A percentile compares a stretch with the other conserved stretches of the same genome.
These are phyloP conservation scores for Tachypleus tridentatus DNA, from an alignment of 1,140 invertebrate species.

Conservation along the genomic window DNA sequence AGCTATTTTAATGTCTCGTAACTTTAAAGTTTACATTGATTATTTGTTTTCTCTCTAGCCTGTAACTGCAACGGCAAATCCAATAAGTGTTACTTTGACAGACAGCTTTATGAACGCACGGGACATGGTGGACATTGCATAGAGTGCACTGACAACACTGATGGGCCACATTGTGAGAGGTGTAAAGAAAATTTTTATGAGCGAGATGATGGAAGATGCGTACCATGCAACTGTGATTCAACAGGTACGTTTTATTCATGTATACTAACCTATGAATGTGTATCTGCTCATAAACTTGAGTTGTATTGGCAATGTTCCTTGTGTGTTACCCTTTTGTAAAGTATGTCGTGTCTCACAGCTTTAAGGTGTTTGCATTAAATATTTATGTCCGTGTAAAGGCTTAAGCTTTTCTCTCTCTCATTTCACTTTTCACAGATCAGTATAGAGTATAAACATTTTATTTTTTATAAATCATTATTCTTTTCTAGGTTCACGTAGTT, in stretches of 20 bases:
- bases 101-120: conserved; percentile 71
- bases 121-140: conserved; percentile 95
- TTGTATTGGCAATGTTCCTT: no score
- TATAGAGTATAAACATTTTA: no score
- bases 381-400: no score
- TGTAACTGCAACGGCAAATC: conserved; percentile 96
- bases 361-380: no score
- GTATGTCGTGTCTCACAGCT: no score
- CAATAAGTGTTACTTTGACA: conserved; percentile 88
- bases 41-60: conserved; percentile 46
- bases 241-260: conserved; percentile 45
- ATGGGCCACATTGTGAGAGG: conserved; percentile 86
- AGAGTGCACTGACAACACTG: conserved; percentile 79
- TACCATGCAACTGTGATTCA: conserved; percentile 75
- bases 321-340: no score
- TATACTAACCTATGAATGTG: no score
- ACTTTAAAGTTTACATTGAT: no score
- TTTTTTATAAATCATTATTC: no score
- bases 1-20: conserved; percentile 21
- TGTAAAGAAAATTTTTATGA: conserved; percentile 83
- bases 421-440: no score
- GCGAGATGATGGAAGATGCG: conserved; percentile 58
- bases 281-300: no score
- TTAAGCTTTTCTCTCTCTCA: no score
- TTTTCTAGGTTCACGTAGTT: conserved; percentile 58